These are phyloP conservation scores for Empidonax alnorum DNA, from an alignment of 2,113 vertebrate genomes.

Conservation along the genomic window DNA sequence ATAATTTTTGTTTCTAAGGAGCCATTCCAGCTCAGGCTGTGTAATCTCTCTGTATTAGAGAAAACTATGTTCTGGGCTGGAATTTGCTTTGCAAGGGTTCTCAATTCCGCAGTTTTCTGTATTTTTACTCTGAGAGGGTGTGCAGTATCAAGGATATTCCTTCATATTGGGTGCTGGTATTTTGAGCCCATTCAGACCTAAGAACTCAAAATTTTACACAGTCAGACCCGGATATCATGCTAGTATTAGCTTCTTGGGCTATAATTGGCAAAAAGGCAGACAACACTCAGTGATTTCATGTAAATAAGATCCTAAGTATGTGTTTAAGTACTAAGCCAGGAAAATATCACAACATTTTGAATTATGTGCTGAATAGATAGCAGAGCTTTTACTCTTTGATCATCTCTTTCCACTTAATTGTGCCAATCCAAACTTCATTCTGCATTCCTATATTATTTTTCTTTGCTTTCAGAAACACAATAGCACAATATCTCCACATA, in stretches of 20 bases:
- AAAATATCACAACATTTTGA: background rate
- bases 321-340: slow-evolving; percentile 13
- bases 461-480: background rate
- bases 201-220: background rate
- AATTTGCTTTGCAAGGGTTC: background rate
- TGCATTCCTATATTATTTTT: background rate
- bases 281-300: background rate
- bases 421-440: slow-evolving; percentile 36
- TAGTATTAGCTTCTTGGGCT: background rate
- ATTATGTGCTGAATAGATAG: background rate
- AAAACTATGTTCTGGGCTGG: background rate
- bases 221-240: background rate
- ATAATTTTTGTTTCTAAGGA: background rate
- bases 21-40: background rate
- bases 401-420: background rate
- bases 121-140: background rate
- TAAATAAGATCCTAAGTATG: slow-evolving; percentile 9
- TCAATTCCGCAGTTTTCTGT: background rate
- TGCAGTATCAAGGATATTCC: background rate
- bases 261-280: background rate
- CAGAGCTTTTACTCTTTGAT: background rate
- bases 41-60: background rate
- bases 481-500: background rate
- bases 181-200: background rate
- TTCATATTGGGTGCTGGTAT: background rate